Percentiles rank a stretch among this genome's conserved stretches.
These are phyloP conservation scores for Mactra quadrangularis DNA, from an alignment of 1,140 invertebrate species.

Conservation along the genomic window DNA sequence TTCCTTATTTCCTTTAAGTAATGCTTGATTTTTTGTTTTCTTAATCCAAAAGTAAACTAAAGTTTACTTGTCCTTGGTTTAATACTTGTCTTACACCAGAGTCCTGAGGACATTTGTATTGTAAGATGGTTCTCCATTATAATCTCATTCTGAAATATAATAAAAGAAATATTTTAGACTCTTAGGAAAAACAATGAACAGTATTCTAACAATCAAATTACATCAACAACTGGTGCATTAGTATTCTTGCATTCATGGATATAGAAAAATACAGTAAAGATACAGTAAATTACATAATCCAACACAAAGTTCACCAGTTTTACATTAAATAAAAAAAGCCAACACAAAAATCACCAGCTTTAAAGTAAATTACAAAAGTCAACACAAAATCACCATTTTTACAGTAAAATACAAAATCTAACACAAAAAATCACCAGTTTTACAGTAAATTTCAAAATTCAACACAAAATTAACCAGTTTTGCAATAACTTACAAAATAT, in stretches of 20 bases:
- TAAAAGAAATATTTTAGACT: neutral
- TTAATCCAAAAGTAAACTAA: neutral
- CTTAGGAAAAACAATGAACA: neutral
- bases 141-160: constrained; percentile 8
- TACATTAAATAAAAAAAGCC: no score
- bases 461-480: no score
- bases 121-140: neutral
- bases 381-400: neutral
- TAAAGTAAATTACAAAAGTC: neutral
- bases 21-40: neutral
- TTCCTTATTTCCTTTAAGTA: neutral
- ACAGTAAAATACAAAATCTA: neutral
- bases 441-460: no score
- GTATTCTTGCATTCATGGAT: neutral
- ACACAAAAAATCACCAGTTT: neutral
- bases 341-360: neutral
- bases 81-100: neutral
- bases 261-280: neutral
- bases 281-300: neutral
- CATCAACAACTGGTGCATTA: neutral
- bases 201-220: neutral
- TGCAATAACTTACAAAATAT: no score
- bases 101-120: neutral
- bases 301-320: neutral
- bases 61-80: neutral